Evolutionary conservation across 2,113 vertebrate genomes (phyloP), one percentile per base, ranked within the genome.

Genomic region (Capricornis sumatraensis): DNA sequence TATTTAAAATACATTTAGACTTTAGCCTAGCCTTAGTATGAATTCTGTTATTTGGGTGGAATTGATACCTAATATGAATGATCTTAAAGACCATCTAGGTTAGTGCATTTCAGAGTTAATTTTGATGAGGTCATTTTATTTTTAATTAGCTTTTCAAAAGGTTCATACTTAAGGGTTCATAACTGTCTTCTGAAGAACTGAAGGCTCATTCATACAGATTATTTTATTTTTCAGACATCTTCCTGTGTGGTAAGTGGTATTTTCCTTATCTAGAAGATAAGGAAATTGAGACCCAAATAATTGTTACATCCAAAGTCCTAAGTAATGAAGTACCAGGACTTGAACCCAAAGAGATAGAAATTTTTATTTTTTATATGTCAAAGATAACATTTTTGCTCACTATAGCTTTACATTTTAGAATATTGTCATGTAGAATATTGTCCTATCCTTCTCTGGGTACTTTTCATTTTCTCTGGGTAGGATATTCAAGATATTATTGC

Each of bases 131-230:
- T 95, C 71, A 91, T 98, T 87, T 97, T 97, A 82, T 97, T 97
- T 98, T 98, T 96, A 93, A 97, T 95, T 89, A 97, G 94, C 57
- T 95, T 96, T 97, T 95, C 92, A 98, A 71, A 71, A 13, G 94
- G 89, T 95, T 97, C 87, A 81, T 90, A 67, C 67, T 96, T 96
- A 97, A 96, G 96, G 96, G 94, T 95, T 97, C 67, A 64, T 97
- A 95, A 47, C 67, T 97, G 95, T 94, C 78, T 87, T 96, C 71
- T 87, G 94, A 90, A 98, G 78, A 96, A 95, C 87, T 83, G 87
- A 98, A 91, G 97, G 47, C 40, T 94, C 84, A 92, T 88, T 95
- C 94, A 86, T 96, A 89, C 90, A 60, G 87, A 94, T 88, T 97
- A 76, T 81, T 97, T 95, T 96, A 88, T 96, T 93, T 96, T 96